Base-by-base conservation (phyloP, 2,797 vertebrate species). In the Tympanoctomys barrerae region DNA sequence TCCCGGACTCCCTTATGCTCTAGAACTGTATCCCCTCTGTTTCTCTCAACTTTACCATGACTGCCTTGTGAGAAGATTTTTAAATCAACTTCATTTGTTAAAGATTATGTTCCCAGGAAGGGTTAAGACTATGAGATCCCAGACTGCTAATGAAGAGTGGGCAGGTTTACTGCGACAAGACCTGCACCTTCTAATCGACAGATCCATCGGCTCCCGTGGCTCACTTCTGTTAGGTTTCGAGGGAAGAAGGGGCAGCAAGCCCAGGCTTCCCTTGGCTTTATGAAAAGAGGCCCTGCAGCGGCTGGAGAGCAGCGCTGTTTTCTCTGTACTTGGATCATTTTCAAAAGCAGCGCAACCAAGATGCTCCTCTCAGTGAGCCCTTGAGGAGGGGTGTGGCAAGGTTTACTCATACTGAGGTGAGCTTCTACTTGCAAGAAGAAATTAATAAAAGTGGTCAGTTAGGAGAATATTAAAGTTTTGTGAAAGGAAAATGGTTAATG, bases 381-480 rank as follows among this genome's bases (percentile, higher is more conserved):
- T 80, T 26, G 26, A 87, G 54, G 18, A 84, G 46, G 49, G 68
- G 49, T 54, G 52, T 57, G 87, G 86, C 54, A 75, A 87, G 68
- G 70, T 33, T 92, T 91, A 95, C 73, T 92, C 85, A 83, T 33
- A 83, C 11, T 59, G 39, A 26, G 31, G 88, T 59, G 39, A 78
- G 61, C 64, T 93, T 94, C 94, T 80, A 62, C 57, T 92, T 92
- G n/a, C 87, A 36, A 79, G 91, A 97, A 77, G 73, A 18, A 96
- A 93, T 88, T 66, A 73, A 90, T 88, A 66, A 57, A 96, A 93
- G 89, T 42, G 39, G 22, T 42, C 22, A 73, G 10, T 46, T 16
- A 14, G 26, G 42, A 49, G 46, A 77, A 49, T 77, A 75, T 75
- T 26, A 18, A 46, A 91, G 42, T 68, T 81, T 77, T 49, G 39